Percentiles rank a stretch among this genome's conserved stretches.
These are phyloP conservation scores for Biston betularia DNA, from an alignment of 2,888 invertebrate genomes.

Conservation along the genomic window DNA sequence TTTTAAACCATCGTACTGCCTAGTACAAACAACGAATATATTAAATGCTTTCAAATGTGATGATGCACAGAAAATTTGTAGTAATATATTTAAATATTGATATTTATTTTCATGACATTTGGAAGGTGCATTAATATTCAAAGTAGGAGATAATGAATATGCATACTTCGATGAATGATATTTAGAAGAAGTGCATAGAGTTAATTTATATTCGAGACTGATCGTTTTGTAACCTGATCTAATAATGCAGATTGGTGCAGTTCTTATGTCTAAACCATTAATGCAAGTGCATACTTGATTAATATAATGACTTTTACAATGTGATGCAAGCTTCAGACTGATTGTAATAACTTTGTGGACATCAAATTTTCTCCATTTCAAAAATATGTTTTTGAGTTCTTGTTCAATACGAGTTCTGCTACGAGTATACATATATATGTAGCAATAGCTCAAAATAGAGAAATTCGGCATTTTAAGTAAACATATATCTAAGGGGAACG, in stretches of 20 bases:
- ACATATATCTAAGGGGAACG: no score
- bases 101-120: slow-evolving; percentile 21
- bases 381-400: no score
- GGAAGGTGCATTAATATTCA: slow-evolving; percentile 23
- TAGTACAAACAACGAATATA: neutral
- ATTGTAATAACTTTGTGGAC: no score
- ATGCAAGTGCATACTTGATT: no score
- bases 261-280: slow-evolving; percentile 5
- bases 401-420: no score
- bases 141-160: slow-evolving; percentile 8
- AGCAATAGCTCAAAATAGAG: no score
- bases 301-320: no score
- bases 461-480: no score
- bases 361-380: no score
- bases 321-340: no score
- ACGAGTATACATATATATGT: no score
- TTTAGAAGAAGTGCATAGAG: slow-evolving; percentile 11
- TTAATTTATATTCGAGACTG: neutral
- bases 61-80: slow-evolving; percentile 35
- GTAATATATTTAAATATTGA: slow-evolving; percentile 1
- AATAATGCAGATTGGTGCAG: slow-evolving; percentile 1
- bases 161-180: slow-evolving; percentile 8
- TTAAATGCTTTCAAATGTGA: slow-evolving; percentile 40
- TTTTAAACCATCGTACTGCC: neutral
- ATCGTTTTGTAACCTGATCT: slow-evolving; percentile 9